Evolutionary conservation across 2,113 vertebrate species (phyloP).

Genomic region (Clarias macrocephalus): DNA sequence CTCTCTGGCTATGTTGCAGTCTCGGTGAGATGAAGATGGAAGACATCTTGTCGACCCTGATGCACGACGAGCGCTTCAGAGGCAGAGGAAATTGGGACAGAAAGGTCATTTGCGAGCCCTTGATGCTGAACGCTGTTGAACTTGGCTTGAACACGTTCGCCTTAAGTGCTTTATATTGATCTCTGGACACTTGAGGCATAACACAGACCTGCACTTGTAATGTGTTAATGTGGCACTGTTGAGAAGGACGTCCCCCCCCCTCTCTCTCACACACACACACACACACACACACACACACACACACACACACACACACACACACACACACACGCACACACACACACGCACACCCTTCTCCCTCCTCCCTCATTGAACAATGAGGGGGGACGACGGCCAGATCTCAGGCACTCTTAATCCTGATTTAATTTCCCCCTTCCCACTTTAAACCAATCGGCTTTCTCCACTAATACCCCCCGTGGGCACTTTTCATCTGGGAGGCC

Average conservation of each 20-base stretch:
- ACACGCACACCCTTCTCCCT: not conserved
- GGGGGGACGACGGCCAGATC: constrained; percentile 42
- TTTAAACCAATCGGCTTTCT: constrained; percentile 44
- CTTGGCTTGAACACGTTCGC: not conserved
- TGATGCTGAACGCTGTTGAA: not conserved
- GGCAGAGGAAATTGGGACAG: constrained; percentile 69
- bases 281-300: not conserved
- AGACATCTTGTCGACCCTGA: constrained; percentile 79
- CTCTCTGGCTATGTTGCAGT: constrained; percentile 67
- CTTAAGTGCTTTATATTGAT: not conserved
- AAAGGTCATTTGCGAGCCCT: constrained; percentile 71
- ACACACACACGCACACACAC: not conserved
- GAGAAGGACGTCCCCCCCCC: constrained; percentile 7
- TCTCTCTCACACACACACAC: not conserved
- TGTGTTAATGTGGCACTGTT: not conserved
- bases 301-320: too few relatives aligned
- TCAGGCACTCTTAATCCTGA: constrained; percentile 65
- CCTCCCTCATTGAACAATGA: constrained; percentile 21
- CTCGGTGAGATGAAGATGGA: constrained; percentile 86
- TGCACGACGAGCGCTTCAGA: constrained; percentile 78
- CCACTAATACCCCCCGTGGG: constrained; percentile 45
- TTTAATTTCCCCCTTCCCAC: constrained; percentile 82
- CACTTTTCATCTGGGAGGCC: constrained; percentile 44
- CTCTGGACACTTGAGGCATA: too few relatives aligned
- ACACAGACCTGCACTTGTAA: not conserved